Base-by-base conservation (phyloP, 2,888 invertebrate species). In the Andrena dorsata region DNA sequence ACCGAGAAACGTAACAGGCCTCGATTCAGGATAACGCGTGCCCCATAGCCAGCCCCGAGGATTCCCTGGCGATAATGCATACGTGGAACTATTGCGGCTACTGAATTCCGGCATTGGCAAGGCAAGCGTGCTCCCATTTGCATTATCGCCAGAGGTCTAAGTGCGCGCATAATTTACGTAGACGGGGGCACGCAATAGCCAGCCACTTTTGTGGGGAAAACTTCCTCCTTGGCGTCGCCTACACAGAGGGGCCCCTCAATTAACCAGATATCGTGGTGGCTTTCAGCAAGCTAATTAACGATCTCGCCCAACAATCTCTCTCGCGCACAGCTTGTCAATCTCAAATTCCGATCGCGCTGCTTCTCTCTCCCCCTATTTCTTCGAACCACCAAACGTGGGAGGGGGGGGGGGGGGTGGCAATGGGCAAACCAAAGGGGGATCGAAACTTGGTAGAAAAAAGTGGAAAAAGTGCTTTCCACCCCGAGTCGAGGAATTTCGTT, bases 81-180 rank as follows among this genome's bases (percentile, higher is more conserved):
- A 79, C 85, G 75, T 69, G 76, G 72, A 85, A 89, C 87, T 85
- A 78, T 87, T 81, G 78, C 76, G 47, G 78, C 87, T 83, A 81
- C 80, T 87, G 89, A 89, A 87, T 87, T 89, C 87, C 85, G 89
- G 85, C 85, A 86, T 87, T 79, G 89, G 82, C 58, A 76, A 83
- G 80, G 74, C 89, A 68, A 65, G 63, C 84, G 69, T 86, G 90
- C 83, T 86, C 86, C 84, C 89, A 88, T 91, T 92, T 90, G 85
- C 88, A 90, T 91, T 91, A 90, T 91, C 91, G 88, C 80, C 81
- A 82, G 85, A 84, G 91, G 91, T 91, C 92, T 90, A 92, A 92
- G 91, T 91, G 92, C 91, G 87, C 89, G 88, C 90, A 90, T 91
- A 92, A 92, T 87, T 91, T 86, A 90, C 86, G 81, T 83, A 80